phyloP scores from a whole-genome alignment of 2,888 invertebrate species.

The Synanthedon andrenaeformis region DNA sequence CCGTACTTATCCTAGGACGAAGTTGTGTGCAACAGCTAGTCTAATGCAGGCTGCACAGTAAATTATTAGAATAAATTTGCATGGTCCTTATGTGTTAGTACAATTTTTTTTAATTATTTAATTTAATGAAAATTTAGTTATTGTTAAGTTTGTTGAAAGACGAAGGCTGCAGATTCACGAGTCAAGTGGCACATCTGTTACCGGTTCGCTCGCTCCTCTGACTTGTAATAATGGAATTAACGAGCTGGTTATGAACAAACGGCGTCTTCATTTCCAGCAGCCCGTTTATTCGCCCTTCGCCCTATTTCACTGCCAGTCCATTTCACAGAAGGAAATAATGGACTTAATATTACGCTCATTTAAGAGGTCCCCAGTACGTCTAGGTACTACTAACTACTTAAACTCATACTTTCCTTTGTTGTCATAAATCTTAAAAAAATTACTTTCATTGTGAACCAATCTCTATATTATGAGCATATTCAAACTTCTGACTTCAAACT shows the following conservation, averaged over 20 bases:
- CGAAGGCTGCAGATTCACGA: conserved; percentile 30
- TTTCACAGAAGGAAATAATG: conserved; percentile 63
- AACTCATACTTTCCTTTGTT: no score
- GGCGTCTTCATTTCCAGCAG: conserved; percentile 65
- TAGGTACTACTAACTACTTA: conserved; percentile 11
- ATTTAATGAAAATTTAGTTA: not conserved
- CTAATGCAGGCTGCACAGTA: no score
- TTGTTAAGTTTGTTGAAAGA: conserved; percentile 1
- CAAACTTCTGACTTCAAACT: no score
- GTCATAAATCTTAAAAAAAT: no score
- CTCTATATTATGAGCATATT: no score
- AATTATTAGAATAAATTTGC: no score
- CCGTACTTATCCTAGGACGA: no score
- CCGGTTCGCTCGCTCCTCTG: conserved; percentile 57
- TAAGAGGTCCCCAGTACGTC: conserved; percentile 40
- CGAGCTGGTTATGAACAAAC: conserved; percentile 70
- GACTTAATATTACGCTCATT: conserved; percentile 47
- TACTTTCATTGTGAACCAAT: no score
- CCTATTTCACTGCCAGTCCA: conserved; percentile 64
- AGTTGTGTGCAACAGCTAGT: no score
- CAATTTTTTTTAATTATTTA: no score
- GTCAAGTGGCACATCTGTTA: conserved; percentile 62
- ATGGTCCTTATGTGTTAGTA: no score
- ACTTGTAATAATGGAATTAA: conserved; percentile 68
- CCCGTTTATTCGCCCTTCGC: conserved; percentile 52